A percentile compares a stretch with the other conserved stretches of the same genome.
phyloP scores from a whole-genome alignment of 2,888 invertebrate genomes.

The Callinectes sapidus region DNA sequence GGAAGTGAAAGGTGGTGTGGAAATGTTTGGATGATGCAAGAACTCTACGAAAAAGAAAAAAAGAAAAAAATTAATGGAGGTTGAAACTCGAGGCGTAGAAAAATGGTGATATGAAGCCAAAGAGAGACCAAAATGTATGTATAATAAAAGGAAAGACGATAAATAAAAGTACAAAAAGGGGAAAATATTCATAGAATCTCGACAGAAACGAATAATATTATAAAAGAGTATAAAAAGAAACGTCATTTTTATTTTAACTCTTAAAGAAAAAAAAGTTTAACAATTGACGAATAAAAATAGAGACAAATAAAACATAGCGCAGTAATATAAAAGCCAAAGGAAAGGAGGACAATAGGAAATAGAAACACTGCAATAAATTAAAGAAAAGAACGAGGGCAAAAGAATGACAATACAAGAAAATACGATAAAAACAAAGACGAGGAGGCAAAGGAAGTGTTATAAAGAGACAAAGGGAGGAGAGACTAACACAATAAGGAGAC shows the following conservation, averaged over 20 bases:
- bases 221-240: neutral
- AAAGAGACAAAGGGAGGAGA: constrained; percentile 1
- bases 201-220: neutral
- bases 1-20: neutral
- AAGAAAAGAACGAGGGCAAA: neutral
- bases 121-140: neutral
- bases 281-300: neutral
- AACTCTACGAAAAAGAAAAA: neutral
- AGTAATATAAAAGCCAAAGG: neutral
- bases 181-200: neutral
- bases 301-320: neutral
- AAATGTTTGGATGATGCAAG: neutral
- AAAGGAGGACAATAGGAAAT: neutral
- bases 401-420: neutral
- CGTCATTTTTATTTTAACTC: neutral
- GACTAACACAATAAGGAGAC: neutral
- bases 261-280: neutral
- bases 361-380: neutral
- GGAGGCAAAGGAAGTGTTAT: constrained; percentile 16
- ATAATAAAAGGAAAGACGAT: neutral
- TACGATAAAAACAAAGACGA: neutral
- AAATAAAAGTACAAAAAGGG: neutral
- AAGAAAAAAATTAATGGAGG: no score
- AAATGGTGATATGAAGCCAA: neutral
- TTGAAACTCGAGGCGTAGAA: neutral